Conservation (phyloP, 2,113 vertebrate genomes). For the Tupaia chinensis region DNA sequence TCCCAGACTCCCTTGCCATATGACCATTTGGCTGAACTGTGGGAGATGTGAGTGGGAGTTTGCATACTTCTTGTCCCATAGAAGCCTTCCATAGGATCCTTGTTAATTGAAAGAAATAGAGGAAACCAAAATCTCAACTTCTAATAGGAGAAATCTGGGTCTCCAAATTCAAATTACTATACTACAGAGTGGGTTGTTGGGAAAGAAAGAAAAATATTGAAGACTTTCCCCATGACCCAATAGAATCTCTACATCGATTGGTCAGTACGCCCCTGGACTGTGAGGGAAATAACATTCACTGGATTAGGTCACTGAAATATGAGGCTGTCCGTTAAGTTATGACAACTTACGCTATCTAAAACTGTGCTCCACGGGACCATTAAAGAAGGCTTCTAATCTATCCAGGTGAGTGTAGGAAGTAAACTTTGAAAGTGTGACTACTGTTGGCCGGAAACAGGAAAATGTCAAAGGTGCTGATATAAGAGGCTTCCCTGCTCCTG, state of each 20-base stretch:
- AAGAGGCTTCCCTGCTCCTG: background rate
- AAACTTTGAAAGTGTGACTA: no score
- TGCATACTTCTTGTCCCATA: fast-evolving
- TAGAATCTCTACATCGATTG: background rate
- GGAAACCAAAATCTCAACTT: background rate
- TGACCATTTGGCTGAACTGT: fast-evolving
- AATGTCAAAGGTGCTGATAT: fast-evolving
- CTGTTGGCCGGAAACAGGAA: background rate
- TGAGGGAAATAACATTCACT: background rate
- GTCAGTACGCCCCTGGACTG: fast-evolving
- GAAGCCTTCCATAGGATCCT: background rate
- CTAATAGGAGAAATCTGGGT: background rate
- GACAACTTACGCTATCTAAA: background rate
- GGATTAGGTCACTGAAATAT: no score
- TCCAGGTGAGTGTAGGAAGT: background rate
- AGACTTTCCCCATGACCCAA: no score
- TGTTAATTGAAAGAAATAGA: background rate
- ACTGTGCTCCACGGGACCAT: fast-evolving
- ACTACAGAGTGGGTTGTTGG: no score
- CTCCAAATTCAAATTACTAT: no score
- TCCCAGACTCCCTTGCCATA: fast-evolving
- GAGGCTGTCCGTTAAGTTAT: no score
- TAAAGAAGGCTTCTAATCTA: background rate
- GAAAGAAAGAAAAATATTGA: no score
- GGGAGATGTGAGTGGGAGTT: background rate